Evolutionary conservation across 2,113 vertebrate species (phyloP), one percentile per base, ranked within the genome.

Genomic region (Nesospiza acunhae): DNA sequence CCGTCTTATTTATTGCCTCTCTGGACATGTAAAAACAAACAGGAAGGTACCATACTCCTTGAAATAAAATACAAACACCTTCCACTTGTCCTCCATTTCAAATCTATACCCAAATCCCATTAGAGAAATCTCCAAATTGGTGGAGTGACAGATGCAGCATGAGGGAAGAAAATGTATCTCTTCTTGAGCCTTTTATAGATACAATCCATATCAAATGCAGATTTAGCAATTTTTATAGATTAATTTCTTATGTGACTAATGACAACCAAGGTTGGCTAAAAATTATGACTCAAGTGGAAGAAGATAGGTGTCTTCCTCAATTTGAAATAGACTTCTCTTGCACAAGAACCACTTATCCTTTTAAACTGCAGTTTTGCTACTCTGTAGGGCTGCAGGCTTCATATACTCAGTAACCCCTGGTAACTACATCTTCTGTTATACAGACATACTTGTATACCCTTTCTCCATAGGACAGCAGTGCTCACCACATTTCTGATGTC

Each of bases 181-280:
- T 62, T 80, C 49, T 87, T 82, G 53, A 94, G 68, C 83, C 44
- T 56, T 89, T 81, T 92, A 94, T 94, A 93, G 89, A 41, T 30
- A 49, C 10, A 72, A 94, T 94, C 89, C n/a, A 82, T 95, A 90
- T 21, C 52, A 87, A 89, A 92, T 72, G 31, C 46, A 74, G 69
- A 91, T 87, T 67, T 86, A 78, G 64, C 39, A 70, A 11, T 31
- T 73, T 75, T 95, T 89, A 46, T 56, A 80, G 79, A 50, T 35
- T 7, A 87, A 92, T 91, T 94, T 84, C 69, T 89, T 76, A 37
- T 6, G 15, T 87, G 52, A 94, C 56, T 70, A 82, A 67, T 53
- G 66, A 62, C 66, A 95, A 20, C 22, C 49, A 95, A 96, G 77
- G 95, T 95, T 90, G 64, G 41, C 62, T 87, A 94, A 94, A 95